These are phyloP conservation scores for Trichogramma dendrolimi DNA, from an alignment of 2,888 invertebrate species.

Conservation along the genomic window DNA sequence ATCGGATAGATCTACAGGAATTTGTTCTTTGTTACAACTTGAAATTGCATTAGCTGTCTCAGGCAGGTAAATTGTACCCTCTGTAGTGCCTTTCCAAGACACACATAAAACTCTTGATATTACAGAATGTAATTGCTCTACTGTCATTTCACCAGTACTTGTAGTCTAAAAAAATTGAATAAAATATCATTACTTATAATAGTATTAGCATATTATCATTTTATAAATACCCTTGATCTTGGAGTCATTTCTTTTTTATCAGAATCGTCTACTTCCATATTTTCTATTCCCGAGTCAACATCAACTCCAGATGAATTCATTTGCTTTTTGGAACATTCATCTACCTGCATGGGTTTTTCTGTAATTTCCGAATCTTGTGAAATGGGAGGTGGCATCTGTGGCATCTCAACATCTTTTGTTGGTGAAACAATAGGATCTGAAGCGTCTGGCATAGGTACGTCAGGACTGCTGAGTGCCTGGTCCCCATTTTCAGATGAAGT, in stretches of 20 bases:
- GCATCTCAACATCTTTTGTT: constrained; percentile 4
- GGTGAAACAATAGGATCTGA: neutral
- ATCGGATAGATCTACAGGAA: constrained; percentile 37
- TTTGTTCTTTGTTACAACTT: constrained; percentile 22
- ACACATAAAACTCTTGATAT: constrained; percentile 69
- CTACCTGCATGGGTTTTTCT: constrained; percentile 58
- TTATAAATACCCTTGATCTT: constrained; percentile 43
- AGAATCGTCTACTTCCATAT: constrained; percentile 65
- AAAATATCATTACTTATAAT: constrained; percentile 10
- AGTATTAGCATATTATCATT: neutral
- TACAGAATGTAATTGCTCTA: constrained; percentile 63
- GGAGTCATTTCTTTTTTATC: constrained; percentile 46
- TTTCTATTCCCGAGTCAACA: constrained; percentile 70
- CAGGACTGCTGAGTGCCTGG: neutral
- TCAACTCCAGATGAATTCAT: constrained; percentile 57
- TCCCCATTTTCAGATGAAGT: constrained; percentile 34
- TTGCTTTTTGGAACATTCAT: constrained; percentile 55
- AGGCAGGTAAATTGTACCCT: constrained; percentile 53
- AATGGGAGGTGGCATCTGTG: constrained; percentile 40
- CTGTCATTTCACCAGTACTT: constrained; percentile 57
- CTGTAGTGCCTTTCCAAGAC: constrained; percentile 59
- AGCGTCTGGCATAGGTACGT: neutral
- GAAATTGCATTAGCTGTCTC: constrained; percentile 49
- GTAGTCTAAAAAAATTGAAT: constrained; percentile 42
- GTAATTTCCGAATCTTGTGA: constrained; percentile 33